Evolutionary conservation across 2,888 invertebrate genomes (phyloP), one percentile per base, ranked within the genome.

Genomic region (Linnaemya vulpina): DNA sequence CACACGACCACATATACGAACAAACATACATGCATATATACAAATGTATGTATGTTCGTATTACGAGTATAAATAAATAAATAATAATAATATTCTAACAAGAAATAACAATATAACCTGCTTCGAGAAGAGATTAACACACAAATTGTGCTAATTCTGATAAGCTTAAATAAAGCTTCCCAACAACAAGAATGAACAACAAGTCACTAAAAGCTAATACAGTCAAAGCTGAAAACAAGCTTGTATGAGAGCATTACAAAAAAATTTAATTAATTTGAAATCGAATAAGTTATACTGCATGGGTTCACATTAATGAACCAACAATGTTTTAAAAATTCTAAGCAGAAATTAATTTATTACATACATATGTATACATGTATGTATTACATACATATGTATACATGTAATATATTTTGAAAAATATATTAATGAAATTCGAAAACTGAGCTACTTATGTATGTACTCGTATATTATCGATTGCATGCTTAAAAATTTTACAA

Each of bases 61-160:
- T 20, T 53, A 62, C 43, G 17, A 38, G 35, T 22, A 60, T 49
- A 49, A 25, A 58, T 65, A 71, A 40, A 63, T 63, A 43, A n/a
- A 75, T 49, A 60, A 53, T 55, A 35, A 40, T 65, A 20, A 71
- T 13, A 53, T 63, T 55, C 25, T 11, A 63, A 68, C 83, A 82
- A 70, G 40, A 83, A 25, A 63, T 58, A 83, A 51, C 46, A 76
- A n/a, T 46, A 84, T 80, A 85, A 85, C 85, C 82, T 82, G 85
- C 82, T 82, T 82, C 74, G 82, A 78, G 58, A 81, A 77, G 49
- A 84, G 81, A 84, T 84, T 84, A 84, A 85, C 75, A 82, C 85
- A 75, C 75, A 82, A 63, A 82, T 58, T 82, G 82, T 51, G 85
- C 82, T 82, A 58, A 85, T 78, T 85, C 71, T 82, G 82, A 85